Percentiles rank a stretch among this genome's conserved stretches.
Evolutionary conservation across 2,797 vertebrate species (phyloP).

Genomic region (Lophotriccus pileatus): DNA sequence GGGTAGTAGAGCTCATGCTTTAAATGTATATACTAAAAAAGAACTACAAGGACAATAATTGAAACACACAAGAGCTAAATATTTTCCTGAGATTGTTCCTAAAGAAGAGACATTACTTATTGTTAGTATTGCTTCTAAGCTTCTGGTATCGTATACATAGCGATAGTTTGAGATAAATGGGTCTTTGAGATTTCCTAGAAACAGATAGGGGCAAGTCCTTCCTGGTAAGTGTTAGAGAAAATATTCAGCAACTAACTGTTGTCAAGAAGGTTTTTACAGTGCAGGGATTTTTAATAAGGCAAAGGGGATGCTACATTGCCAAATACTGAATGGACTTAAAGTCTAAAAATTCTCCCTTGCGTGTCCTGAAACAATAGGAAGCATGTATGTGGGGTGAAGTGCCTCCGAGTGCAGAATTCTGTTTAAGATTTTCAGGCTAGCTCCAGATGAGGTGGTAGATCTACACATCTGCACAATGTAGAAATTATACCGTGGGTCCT

Average conservation of each 20-base stretch:
- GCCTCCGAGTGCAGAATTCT: neutral
- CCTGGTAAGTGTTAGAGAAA: neutral
- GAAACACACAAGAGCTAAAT: neutral
- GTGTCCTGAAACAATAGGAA: constrained; percentile 30
- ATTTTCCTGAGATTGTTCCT: neutral
- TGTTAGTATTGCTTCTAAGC: neutral
- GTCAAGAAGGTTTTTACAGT: neutral
- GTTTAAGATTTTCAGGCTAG: constrained; percentile 28
- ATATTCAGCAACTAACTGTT: neutral
- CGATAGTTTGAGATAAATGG: neutral
- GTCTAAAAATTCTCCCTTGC: neutral
- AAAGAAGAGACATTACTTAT: neutral
- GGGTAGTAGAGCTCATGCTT: neutral
- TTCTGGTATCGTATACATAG: neutral
- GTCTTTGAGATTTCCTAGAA: neutral
- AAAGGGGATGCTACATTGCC: neutral
- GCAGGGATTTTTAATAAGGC: neutral
- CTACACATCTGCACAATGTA: constrained; percentile 12
- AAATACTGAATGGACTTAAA: neutral
- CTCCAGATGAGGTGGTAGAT: constrained; percentile 37
- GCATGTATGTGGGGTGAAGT: neutral
- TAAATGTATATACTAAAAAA: neutral
- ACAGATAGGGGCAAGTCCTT: neutral
- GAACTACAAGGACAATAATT: neutral
- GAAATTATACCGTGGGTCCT: neutral